Conservation (phyloP, 2,113 vertebrate genomes). For the Menidia beryllina region DNA sequence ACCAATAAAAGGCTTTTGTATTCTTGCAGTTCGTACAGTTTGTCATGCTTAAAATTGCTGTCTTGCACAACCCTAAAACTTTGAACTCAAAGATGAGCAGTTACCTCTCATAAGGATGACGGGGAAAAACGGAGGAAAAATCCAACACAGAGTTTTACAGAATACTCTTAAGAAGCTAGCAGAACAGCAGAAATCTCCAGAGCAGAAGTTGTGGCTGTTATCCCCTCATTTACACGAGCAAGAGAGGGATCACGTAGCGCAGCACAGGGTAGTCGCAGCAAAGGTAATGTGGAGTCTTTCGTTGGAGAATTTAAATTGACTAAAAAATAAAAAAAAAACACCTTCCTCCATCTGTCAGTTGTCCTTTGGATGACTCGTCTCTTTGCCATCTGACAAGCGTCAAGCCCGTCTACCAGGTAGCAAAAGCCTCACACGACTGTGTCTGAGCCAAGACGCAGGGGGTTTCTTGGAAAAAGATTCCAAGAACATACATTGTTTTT, state of each 20-base stretch:
- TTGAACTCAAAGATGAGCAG: too few species aligned
- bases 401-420: neutral
- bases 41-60: too few species aligned
- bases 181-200: neutral
- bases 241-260: neutral
- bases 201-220: neutral
- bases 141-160: too few species aligned
- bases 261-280: neutral
- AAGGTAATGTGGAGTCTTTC: neutral
- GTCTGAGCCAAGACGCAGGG: neutral
- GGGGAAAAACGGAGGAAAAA: too few species aligned
- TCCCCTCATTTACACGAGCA: neutral
- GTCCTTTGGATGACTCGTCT: constrained; percentile 40
- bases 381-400: neutral
- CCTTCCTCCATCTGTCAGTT: neutral
- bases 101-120: too few species aligned
- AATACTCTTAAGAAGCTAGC: too few species aligned
- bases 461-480: too few species aligned
- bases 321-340: neutral
- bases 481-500: too few species aligned
- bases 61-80: too few species aligned
- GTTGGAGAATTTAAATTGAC: too few species aligned
- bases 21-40: too few species aligned
- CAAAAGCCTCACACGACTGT: constrained; percentile 8
- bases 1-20: too few species aligned